Evolutionary conservation across 1,140 invertebrate genomes (phyloP).

Genomic region (Neodiprion fabricii): DNA sequence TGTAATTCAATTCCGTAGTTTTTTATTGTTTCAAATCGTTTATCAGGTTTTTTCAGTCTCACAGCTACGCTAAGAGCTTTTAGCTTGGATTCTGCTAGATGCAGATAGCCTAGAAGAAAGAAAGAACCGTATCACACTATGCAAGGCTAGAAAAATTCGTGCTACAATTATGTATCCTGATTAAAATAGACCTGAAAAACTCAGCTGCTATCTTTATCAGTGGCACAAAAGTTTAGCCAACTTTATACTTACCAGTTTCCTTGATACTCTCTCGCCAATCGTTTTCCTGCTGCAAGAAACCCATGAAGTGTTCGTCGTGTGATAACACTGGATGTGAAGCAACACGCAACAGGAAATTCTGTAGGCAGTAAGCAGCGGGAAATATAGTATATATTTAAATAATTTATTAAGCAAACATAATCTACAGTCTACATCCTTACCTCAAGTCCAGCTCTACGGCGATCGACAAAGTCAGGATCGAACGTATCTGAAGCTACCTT

Average conservation of each 20-base stretch:
- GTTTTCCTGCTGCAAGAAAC: constrained; percentile 76
- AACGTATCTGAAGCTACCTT: constrained; percentile 80
- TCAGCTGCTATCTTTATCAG: too few species aligned
- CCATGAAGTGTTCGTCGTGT: constrained; percentile 77
- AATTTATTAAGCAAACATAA: too few species aligned
- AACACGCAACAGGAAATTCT: constrained; percentile 79
- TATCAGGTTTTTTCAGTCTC: constrained; percentile 75
- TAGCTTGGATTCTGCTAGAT: constrained; percentile 78
- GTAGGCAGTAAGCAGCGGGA: constrained; percentile 31
- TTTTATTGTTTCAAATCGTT: constrained; percentile 78
- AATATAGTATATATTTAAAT: not conserved
- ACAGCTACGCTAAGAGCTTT: constrained; percentile 78
- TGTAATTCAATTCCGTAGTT: constrained; percentile 79
- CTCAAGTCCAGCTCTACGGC: constrained; percentile 79
- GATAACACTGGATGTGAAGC: constrained; percentile 78
- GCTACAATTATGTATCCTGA: too few species aligned
- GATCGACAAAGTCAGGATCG: constrained; percentile 86
- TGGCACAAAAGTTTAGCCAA: too few species aligned
- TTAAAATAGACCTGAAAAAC: too few species aligned
- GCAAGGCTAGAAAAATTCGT: not conserved
- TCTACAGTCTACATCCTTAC: constrained; percentile 42
- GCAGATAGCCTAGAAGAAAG: constrained; percentile 67
- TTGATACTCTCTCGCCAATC: constrained; percentile 80
- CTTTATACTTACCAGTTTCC: constrained; percentile 66
- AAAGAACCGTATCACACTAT: constrained; percentile 23